phyloP scores from a whole-genome alignment of 2,113 vertebrate genomes.

The Xyliphius kryptos region DNA sequence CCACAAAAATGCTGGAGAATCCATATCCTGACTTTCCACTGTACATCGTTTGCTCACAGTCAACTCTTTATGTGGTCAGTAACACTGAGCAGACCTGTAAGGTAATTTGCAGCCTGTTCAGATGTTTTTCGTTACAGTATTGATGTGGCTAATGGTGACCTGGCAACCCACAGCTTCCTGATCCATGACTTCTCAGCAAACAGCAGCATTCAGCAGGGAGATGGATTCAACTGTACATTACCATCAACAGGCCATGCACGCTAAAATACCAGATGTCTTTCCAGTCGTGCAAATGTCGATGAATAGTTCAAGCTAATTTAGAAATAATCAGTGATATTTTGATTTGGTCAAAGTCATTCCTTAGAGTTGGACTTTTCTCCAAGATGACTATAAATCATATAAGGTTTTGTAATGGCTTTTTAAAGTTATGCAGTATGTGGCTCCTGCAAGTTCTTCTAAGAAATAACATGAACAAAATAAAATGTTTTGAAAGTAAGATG shows the following conservation, averaged over 20 bases:
- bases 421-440: too few relatives aligned
- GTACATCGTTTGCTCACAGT: conserved; percentile 46
- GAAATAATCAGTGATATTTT: too few relatives aligned
- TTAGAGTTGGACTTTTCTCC: too few relatives aligned
- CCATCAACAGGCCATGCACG: conserved; percentile 33
- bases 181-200: conserved; percentile 39
- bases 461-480: too few relatives aligned
- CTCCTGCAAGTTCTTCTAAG: too few relatives aligned
- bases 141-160: conserved; percentile 30
- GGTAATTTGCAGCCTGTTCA: conserved; percentile 31
- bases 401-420: too few relatives aligned
- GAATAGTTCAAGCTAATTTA: too few relatives aligned
- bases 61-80: conserved; percentile 39
- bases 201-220: conserved; percentile 34
- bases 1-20: conserved; percentile 41
- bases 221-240: conserved; percentile 32
- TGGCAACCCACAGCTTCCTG: conserved; percentile 37
- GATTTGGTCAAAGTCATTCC: too few relatives aligned
- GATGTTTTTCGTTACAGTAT: conserved; percentile 26
- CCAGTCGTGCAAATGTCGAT: neutral
- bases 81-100: conserved; percentile 45
- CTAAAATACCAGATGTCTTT: conserved; percentile 24
- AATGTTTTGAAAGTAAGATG: too few relatives aligned
- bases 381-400: too few relatives aligned
- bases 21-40: conserved; percentile 42